Evolutionary conservation across 2,797 vertebrate genomes (phyloP).

Genomic region (Botia kubotai): DNA sequence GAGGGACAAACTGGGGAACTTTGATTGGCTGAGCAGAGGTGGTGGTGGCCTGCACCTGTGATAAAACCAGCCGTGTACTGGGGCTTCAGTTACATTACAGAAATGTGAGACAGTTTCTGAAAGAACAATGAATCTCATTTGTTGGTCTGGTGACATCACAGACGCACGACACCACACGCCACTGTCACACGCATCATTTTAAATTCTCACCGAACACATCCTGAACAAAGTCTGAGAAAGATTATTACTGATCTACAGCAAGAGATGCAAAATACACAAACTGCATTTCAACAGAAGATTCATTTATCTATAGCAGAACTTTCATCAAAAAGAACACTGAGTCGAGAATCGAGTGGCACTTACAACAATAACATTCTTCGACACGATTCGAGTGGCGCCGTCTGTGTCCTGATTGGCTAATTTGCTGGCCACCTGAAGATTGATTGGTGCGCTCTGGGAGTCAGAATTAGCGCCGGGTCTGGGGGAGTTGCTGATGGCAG

Average conservation of each 20-base stretch:
- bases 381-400: constrained; percentile 85
- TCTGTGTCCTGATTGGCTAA: constrained; percentile 88
- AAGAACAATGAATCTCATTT: not conserved
- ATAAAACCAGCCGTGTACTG: constrained; percentile 77
- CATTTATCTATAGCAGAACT: not conserved
- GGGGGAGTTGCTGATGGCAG: constrained; percentile 88
- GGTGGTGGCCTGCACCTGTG: constrained; percentile 94
- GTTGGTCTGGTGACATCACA: constrained; percentile 50
- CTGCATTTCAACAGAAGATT: not conserved
- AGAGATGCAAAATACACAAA: constrained; percentile 17
- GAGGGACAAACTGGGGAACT: constrained; percentile 99
- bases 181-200: constrained; percentile 47
- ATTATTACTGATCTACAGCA: constrained; percentile 28
- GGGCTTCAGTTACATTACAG: not conserved
- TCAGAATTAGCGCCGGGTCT: constrained; percentile 89
- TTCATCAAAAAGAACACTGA: constrained; percentile 3
- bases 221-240: constrained; percentile 4
- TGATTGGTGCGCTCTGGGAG: constrained; percentile 89
- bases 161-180: constrained; percentile 51
- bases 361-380: constrained; percentile 82
- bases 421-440: constrained; percentile 95
- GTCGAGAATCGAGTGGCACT: constrained; percentile 50
- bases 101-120: not conserved
- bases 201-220: constrained; percentile 38
- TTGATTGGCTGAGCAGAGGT: constrained; percentile 92